These are phyloP conservation scores for Bombus balteatus DNA, from an alignment of 1,140 invertebrate species.

Conservation along the genomic window DNA sequence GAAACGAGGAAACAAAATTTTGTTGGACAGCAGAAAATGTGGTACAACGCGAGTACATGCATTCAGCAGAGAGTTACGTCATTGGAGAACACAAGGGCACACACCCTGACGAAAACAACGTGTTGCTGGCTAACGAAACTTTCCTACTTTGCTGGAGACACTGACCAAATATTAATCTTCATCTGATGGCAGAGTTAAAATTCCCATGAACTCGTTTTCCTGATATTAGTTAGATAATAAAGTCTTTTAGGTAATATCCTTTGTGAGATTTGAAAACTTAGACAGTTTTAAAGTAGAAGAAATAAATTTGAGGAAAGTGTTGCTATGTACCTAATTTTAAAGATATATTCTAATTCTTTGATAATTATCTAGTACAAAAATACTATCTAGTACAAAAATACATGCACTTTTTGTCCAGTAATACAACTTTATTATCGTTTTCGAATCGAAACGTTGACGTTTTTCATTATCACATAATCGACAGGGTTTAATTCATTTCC, in stretches of 20 bases:
- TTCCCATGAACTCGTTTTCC: constrained; percentile 27
- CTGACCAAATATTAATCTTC: constrained; percentile 59
- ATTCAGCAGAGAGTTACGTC: constrained; percentile 10
- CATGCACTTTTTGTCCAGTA: too few relatives aligned
- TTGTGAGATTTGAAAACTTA: background rate
- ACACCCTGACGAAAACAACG: background rate
- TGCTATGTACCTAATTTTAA: background rate
- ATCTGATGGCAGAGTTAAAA: constrained; percentile 11
- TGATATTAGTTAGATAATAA: background rate
- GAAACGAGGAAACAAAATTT: constrained; percentile 35
- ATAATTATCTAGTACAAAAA: too few relatives aligned
- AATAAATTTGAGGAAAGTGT: background rate
- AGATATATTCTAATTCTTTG: background rate
- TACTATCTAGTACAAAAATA: too few relatives aligned
- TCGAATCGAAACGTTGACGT: background rate
- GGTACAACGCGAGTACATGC: constrained; percentile 6
- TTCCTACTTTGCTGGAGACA: background rate
- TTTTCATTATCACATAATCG: background rate
- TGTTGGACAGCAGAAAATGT: constrained; percentile 22
- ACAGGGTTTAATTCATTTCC: background rate
- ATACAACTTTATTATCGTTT: background rate
- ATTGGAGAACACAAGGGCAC: background rate
- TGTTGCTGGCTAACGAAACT: background rate
- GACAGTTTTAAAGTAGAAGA: too few relatives aligned
- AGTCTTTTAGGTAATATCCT: background rate